Evolutionary conservation across 2,113 vertebrate species (phyloP), one percentile per base, ranked within the genome.

Genomic region (Entelurus aequoreus): DNA sequence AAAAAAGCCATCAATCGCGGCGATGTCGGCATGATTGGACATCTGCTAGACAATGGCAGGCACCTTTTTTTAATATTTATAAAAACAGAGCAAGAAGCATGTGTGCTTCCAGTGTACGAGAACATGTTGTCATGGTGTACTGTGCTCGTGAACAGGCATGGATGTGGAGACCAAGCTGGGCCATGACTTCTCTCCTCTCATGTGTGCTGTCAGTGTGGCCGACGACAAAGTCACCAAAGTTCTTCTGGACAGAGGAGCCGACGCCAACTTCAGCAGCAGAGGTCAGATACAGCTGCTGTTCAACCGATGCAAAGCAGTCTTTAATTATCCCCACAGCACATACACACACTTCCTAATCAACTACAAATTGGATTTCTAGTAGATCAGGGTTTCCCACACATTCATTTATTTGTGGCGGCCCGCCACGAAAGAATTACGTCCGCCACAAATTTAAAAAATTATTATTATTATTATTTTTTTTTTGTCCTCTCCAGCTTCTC

Each of bases 151-250:
- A 37, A 37, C 72, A 98, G 95, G 95, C 51, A 5, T 97, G 79
- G 90, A 79, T 40, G 84, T 96, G 72, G 95, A 98, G 47, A 90
- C 81, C 19, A 88, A 57, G 10, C 92, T 98, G 52, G 83, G 71
- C 5, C 94, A 91, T 83, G 94, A 88, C 1, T 97, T 95, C 94
- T 96, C 93, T 68, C 93, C 94, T 11, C 90, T 99, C 67, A 97
- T 99, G 94, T 94, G 84, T 80, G 94, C 94, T 14, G 94, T 94
- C 67, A 92, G 78, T 0, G 60, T 91, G 68, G 93, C 91, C 6
- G 84, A 94, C 58, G 87, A 87, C 15, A 83, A 93, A 0, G 59
- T 96, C 46, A 89, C 93, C 35, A 88, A 84, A 59, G 77, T 97
- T 47, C 92, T 99, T 65, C 72, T 98, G 80, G 86, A 95, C 84